These are phyloP conservation scores for Gastrophysa polygoni DNA, from an alignment of 2,888 invertebrate species.

Conservation along the genomic window DNA sequence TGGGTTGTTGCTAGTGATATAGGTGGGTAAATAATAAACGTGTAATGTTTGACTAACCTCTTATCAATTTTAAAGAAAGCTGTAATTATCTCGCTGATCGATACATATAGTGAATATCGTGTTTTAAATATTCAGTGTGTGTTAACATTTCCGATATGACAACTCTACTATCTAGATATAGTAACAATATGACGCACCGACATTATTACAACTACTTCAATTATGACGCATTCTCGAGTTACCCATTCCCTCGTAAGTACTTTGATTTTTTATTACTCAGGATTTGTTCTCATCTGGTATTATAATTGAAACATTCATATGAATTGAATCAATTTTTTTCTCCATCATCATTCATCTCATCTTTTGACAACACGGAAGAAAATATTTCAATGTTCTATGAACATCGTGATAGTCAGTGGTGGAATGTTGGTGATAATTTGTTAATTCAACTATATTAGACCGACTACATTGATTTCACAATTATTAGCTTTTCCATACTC, in stretches of 20 bases:
- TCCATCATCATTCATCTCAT: too few relatives aligned
- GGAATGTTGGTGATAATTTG: too few relatives aligned
- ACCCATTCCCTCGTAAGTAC: conserved; percentile 43
- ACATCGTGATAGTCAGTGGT: too few relatives aligned
- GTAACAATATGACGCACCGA: conserved; percentile 46
- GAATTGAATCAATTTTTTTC: too few relatives aligned
- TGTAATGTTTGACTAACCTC: conserved; percentile 38
- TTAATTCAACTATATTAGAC: too few relatives aligned
- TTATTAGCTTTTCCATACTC: too few relatives aligned
- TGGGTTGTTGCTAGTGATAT: conserved; percentile 45
- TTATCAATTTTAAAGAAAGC: conserved; percentile 51
- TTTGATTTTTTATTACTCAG: neutral
- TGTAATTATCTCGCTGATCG: conserved; percentile 53
- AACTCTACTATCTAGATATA: conserved; percentile 49
- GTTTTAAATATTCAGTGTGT: conserved; percentile 58
- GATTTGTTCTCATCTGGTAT: neutral
- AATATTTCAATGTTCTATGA: too few relatives aligned
- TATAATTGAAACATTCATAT: too few relatives aligned
- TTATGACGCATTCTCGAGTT: conserved; percentile 41
- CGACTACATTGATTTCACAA: too few relatives aligned
- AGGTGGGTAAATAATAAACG: conserved; percentile 30
- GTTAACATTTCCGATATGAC: conserved; percentile 54
- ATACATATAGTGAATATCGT: conserved; percentile 55
- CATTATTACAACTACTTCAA: conserved; percentile 48
- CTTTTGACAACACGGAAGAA: too few relatives aligned